Evolutionary conservation across 2,797 vertebrate genomes (phyloP), one percentile per base, ranked within the genome.

Genomic region (Eospalax fontanierii): DNA sequence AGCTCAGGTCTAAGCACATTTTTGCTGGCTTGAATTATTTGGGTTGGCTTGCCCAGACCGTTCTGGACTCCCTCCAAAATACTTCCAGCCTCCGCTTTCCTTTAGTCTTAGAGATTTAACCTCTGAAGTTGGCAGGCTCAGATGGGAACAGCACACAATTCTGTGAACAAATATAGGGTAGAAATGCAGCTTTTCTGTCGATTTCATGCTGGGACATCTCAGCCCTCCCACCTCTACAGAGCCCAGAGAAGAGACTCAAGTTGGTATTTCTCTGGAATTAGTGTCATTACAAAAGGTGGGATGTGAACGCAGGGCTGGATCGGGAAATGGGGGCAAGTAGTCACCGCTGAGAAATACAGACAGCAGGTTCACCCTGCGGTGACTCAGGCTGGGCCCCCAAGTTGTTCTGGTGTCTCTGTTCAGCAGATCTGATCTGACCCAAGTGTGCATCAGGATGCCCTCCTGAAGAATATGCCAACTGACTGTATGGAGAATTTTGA

Each of bases 1-100:
- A 96, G 92, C 84, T 93, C 97, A 95, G 92, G 96, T 75, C 92
- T 79, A 85, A 96, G 96, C 95, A 97, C 74, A 97, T 89, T 97
- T 96, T 93, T 96, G 88, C 95, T 92, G 83, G 86, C 90, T 91
- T 92, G 89, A 91, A 93, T 97, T 97, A 97, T 97, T 97, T 97
- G 96, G 93, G 89, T 97, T 97, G 97, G 97, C 97, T 97, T 93
- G 65, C 94, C 92, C 46, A 92, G 73, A 87, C 89, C 95, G 93
- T 71, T 63, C 89, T 97, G 96, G 97, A 97, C 61, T 93, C 65
- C 61, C 43, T 98, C 95, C 97, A 97, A 95, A 89, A 96, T 89
- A 89, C 96, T 95, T 95, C 87, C 88, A 96, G 92, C 89, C 95
- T 92, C 97, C 59, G 65, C 92, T 93, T 96, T 88, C 84, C 94